Conservation (phyloP, 2,113 vertebrate species). For the Catharus minimus region DNA sequence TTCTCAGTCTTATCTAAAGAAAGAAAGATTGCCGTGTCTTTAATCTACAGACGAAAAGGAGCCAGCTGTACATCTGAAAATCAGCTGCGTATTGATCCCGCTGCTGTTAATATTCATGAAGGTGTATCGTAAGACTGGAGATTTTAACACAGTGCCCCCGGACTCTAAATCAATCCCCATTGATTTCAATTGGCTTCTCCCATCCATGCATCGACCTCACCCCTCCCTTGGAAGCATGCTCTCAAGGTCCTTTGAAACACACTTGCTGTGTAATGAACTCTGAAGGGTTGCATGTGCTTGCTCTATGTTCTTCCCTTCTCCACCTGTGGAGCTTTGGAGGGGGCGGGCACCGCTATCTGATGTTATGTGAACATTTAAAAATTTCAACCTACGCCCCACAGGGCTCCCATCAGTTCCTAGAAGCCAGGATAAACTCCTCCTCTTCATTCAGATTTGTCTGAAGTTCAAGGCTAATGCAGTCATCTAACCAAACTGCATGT, state of each 20-base stretch:
- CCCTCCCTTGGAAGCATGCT: conserved; percentile 66
- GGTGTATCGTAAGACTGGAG: conserved; percentile 72
- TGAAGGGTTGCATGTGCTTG: conserved; percentile 45
- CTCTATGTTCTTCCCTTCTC: conserved; percentile 15
- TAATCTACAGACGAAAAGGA: conserved; percentile 75
- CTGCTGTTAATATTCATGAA: conserved; percentile 82
- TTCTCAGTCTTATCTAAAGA: conserved; percentile 44
- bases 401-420: conserved; percentile 1
- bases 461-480: conserved; percentile 32
- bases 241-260: conserved; percentile 74
- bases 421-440: conserved; percentile 21
- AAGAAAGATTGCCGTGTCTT: conserved; percentile 37
- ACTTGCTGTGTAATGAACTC: conserved; percentile 54
- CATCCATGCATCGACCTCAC: conserved; percentile 62
- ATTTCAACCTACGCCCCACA: neutral
- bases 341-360: neutral
- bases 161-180: conserved; percentile 81
- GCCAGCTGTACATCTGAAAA: conserved; percentile 78
- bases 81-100: conserved; percentile 78
- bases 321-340: conserved; percentile 1
- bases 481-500: conserved; percentile 17
- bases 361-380: conserved; percentile 42
- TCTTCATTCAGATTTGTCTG: neutral
- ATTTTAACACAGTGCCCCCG: conserved; percentile 79
- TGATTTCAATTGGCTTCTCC: conserved; percentile 78